Evolutionary conservation across 2,797 vertebrate species (phyloP).

Genomic region (Phyllotis vaccarum): DNA sequence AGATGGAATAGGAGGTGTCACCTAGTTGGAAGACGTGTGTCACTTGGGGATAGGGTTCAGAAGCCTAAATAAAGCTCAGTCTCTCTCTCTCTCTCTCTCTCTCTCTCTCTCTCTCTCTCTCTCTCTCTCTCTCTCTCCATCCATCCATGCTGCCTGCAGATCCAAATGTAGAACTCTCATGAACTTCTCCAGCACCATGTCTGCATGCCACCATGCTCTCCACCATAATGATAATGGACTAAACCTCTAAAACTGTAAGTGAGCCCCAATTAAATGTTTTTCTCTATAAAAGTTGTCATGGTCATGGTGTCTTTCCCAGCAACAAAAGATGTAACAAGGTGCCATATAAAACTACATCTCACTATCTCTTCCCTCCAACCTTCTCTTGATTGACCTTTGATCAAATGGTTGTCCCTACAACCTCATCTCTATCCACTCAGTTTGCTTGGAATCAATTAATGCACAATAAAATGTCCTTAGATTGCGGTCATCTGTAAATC

Average conservation of each 20-base stretch:
- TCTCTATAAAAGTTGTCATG: not conserved
- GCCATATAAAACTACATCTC: not conserved
- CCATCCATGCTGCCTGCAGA: not conserved
- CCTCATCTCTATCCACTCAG: not conserved
- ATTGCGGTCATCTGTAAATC: not conserved
- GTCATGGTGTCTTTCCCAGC: not conserved
- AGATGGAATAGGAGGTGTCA: not conserved
- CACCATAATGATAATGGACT: not conserved
- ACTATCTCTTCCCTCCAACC: not conserved
- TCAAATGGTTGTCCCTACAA: not conserved
- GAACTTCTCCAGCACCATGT: not conserved
- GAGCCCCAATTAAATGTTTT: not conserved
- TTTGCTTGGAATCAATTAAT: not conserved
- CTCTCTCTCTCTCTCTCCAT: not conserved
- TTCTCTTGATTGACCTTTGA: constrained; percentile 9
- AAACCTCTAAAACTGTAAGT: not conserved
- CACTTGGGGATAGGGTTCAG: not conserved
- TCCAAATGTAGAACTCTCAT: not conserved
- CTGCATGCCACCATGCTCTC: not conserved
- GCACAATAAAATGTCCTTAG: not conserved
- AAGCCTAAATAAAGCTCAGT: not conserved
- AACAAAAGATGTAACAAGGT: not conserved
- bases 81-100: not conserved
- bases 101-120: too few relatives aligned
- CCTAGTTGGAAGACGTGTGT: not conserved